phyloP scores from a whole-genome alignment of 2,113 vertebrate species.

The Lichenostomus cassidix region DNA sequence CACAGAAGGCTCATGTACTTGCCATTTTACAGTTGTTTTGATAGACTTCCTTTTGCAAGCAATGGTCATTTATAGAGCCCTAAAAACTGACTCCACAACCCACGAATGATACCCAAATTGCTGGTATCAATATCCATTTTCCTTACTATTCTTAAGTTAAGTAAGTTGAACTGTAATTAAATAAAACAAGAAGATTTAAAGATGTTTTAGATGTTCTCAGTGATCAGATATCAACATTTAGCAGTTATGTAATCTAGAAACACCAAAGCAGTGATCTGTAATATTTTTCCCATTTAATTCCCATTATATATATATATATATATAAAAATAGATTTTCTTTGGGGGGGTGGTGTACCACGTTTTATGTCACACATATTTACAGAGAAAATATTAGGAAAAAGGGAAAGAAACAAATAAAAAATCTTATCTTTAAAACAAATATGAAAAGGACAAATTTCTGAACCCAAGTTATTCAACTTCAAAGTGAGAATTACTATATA shows the following conservation, averaged over 20 bases:
- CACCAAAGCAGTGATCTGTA: not conserved
- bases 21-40: not conserved
- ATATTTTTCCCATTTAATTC: not conserved
- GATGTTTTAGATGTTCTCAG: constrained; percentile 10
- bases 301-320: not conserved
- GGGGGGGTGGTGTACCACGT: fast-evolving
- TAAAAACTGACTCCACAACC: not conserved
- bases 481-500: constrained; percentile 5
- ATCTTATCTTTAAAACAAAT: not conserved
- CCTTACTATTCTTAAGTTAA: not conserved
- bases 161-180: constrained; percentile 55
- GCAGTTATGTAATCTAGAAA: constrained; percentile 3
- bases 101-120: not conserved
- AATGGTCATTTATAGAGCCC: not conserved
- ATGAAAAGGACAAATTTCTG: not conserved
- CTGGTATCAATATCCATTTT: not conserved
- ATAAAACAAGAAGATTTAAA: constrained; percentile 55
- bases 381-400: not conserved
- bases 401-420: not conserved
- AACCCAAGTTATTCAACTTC: not conserved
- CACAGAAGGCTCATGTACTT: not conserved
- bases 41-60: not conserved
- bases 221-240: constrained; percentile 26
- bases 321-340: not conserved
- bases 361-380: not conserved